phyloP scores from a whole-genome alignment of 2,113 vertebrate species.

The Benitochromis conjunctus region DNA sequence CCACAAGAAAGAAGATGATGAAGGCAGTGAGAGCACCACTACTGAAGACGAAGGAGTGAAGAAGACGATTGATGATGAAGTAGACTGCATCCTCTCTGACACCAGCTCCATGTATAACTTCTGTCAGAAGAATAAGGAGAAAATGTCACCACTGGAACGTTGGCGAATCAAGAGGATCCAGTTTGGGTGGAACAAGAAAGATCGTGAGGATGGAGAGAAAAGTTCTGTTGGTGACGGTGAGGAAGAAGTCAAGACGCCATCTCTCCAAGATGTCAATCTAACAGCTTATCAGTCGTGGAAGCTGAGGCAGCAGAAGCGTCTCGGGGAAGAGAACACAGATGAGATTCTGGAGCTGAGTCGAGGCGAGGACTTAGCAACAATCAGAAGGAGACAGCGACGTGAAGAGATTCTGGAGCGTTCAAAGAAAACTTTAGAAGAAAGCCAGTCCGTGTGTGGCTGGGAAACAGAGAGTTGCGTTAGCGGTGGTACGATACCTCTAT shows the following conservation, averaged over 20 bases:
- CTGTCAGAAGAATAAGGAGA: slow-evolving; percentile 90
- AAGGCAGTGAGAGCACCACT: neutral
- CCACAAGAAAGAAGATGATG: slow-evolving; percentile 39
- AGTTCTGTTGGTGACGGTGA: slow-evolving; percentile 37
- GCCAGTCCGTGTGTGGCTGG: slow-evolving; percentile 86
- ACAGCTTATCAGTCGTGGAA: slow-evolving; percentile 96
- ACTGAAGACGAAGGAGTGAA: neutral
- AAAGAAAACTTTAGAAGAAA: slow-evolving; percentile 86
- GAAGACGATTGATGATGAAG: slow-evolving; percentile 77
- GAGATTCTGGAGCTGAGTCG: slow-evolving; percentile 84
- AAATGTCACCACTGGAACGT: slow-evolving; percentile 86
- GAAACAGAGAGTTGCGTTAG: slow-evolving; percentile 79
- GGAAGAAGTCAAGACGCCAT: slow-evolving; percentile 38
- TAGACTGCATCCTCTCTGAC: slow-evolving; percentile 82
- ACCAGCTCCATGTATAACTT: slow-evolving; percentile 89
- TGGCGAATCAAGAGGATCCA: slow-evolving; percentile 96
- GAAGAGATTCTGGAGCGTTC: slow-evolving; percentile 87
- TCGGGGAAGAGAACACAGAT: slow-evolving; percentile 80
- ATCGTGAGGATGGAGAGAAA: slow-evolving; percentile 53
- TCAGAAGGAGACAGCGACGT: slow-evolving; percentile 83
- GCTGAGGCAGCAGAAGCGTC: slow-evolving; percentile 83
- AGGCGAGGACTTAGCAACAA: slow-evolving; percentile 74
- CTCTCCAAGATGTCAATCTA: slow-evolving; percentile 78
- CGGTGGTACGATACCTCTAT: slow-evolving; percentile 81
- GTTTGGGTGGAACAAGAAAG: slow-evolving; percentile 92